Conservation (phyloP, 2,888 invertebrate genomes). For the Physocephala rufipes region DNA sequence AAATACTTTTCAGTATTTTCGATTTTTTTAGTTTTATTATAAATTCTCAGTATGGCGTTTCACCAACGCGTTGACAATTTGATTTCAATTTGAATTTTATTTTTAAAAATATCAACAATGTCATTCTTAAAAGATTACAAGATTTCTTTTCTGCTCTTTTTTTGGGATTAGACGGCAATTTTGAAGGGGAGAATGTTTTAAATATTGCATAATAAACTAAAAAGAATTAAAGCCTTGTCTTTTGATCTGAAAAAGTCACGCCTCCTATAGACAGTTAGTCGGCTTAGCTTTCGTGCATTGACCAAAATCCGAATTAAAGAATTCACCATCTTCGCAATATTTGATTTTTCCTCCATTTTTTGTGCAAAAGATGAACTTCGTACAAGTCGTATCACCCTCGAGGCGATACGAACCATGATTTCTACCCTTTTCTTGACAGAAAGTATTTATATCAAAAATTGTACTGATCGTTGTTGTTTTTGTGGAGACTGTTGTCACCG, state of each 20-base stretch:
- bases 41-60: too few relatives aligned
- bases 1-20: too few relatives aligned
- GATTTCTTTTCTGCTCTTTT: too few relatives aligned
- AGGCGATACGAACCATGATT: constrained; percentile 34
- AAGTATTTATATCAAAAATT: constrained; percentile 34
- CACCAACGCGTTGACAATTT: too few relatives aligned
- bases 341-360: background rate
- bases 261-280: background rate
- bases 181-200: too few relatives aligned
- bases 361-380: constrained; percentile 21
- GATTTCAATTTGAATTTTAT: background rate
- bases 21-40: too few relatives aligned
- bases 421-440: constrained; percentile 39
- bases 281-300: constrained; percentile 40
- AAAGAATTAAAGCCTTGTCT: too few relatives aligned
- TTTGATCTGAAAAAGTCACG: too few relatives aligned
- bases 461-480: constrained; percentile 12
- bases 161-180: too few relatives aligned
- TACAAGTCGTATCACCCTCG: constrained; percentile 44
- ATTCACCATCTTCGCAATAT: constrained; percentile 17
- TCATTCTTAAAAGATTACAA: too few relatives aligned
- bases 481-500: constrained; percentile 10
- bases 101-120: too few relatives aligned
- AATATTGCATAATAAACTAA: too few relatives aligned
- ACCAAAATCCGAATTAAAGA: constrained; percentile 43